Evolutionary conservation across 1,140 invertebrate species (phyloP).

Genomic region (Eupeodes corollae): DNA sequence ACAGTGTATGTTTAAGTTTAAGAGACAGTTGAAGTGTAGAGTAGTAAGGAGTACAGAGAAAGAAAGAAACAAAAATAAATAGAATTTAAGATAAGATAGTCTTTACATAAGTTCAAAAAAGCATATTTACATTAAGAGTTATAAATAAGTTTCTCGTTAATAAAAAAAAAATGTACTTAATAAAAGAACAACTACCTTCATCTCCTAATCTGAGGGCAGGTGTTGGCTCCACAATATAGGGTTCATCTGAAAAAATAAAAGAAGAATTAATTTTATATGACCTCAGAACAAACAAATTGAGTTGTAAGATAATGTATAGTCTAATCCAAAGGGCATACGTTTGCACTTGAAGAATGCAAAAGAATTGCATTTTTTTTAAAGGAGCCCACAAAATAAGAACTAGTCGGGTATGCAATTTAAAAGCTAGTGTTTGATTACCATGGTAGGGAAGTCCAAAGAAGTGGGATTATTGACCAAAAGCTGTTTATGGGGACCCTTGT

Average conservation of each 20-base stretch:
- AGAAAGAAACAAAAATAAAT: constrained; percentile 20
- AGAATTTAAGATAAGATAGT: constrained; percentile 7
- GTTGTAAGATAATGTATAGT: no score
- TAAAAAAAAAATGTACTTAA: constrained; percentile 1
- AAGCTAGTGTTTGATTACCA: no score
- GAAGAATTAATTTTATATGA: no score
- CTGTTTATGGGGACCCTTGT: no score
- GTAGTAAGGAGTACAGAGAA: constrained; percentile 3
- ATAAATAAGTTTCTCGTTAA: constrained; percentile 1
- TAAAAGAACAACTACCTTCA: constrained; percentile 19
- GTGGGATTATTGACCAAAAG: no score
- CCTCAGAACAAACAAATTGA: no score
- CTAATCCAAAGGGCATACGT: no score
- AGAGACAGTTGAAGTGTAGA: constrained; percentile 10
- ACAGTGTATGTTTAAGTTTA: constrained; percentile 5
- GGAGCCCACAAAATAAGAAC: no score
- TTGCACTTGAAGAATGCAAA: no score
- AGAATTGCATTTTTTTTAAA: no score
- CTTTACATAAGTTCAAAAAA: constrained; percentile 1
- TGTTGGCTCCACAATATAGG: constrained; percentile 18
- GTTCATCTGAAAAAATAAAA: constrained; percentile 14
- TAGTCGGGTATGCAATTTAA: no score
- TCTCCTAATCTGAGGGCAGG: constrained; percentile 14
- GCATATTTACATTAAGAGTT: constrained; percentile 1
- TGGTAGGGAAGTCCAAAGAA: no score